Percentiles rank a stretch among this genome's conserved stretches.
These are phyloP conservation scores for Acronicta leporina DNA, from an alignment of 2,888 invertebrate species.

Conservation along the genomic window DNA sequence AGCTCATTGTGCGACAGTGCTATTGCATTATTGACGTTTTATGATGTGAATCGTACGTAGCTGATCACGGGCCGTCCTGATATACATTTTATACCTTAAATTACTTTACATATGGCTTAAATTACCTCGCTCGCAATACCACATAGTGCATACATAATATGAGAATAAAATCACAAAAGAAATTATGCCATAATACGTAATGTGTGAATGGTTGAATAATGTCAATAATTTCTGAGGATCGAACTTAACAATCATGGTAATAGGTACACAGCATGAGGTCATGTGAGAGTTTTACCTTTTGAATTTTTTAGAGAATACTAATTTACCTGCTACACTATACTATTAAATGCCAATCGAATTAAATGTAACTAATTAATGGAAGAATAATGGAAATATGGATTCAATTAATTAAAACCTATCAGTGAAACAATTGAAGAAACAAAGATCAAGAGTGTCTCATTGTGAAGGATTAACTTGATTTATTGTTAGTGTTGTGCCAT, in stretches of 20 bases:
- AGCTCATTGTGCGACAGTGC: conserved; percentile 69
- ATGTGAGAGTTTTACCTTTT: not conserved
- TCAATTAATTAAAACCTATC: too few species aligned
- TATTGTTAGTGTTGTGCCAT: conserved; percentile 21
- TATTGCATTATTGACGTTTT: conserved; percentile 67
- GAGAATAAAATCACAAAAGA: conserved; percentile 56
- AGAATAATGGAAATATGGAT: too few species aligned
- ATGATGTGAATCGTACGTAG: conserved; percentile 60
- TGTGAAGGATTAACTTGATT: conserved; percentile 25
- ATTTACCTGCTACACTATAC: not conserved
- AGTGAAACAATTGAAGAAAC: not conserved
- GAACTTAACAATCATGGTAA: conserved; percentile 32
- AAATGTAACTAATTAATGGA: too few species aligned
- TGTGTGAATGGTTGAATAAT: conserved; percentile 55
- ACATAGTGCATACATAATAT: conserved; percentile 44
- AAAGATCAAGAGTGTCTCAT: conserved; percentile 4
- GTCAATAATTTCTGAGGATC: conserved; percentile 49
- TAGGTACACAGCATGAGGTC: conserved; percentile 8
- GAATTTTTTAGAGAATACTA: not conserved
- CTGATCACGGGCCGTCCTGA: conserved; percentile 31
- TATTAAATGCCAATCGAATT: too few species aligned
- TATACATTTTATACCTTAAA: conserved; percentile 34
- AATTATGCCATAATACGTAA: conserved; percentile 59
- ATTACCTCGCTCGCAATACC: conserved; percentile 8
- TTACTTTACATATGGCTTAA: not conserved